Conservation (phyloP, 1,140 invertebrate species). For the Ceratina calcarata region DNA sequence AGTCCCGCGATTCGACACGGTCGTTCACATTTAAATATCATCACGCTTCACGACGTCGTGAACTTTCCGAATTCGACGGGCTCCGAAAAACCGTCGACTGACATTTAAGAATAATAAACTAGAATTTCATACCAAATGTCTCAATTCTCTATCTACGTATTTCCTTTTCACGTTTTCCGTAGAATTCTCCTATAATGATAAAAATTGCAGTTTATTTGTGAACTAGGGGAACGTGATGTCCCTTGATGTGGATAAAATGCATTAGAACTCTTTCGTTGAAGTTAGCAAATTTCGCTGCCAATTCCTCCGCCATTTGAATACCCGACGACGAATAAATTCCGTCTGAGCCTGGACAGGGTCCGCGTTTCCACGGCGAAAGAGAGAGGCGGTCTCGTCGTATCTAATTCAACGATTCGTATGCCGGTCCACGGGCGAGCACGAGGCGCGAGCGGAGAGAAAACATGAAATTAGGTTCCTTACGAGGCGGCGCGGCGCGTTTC, state of each 20-base stretch:
- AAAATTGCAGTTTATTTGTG: too few relatives aligned
- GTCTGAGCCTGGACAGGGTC: background rate
- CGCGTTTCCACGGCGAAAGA: background rate
- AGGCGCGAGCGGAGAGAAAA: constrained; percentile 38
- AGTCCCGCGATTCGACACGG: constrained; percentile 42
- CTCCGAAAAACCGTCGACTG: constrained; percentile 1
- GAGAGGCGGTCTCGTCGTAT: background rate
- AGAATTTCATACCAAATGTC: too few relatives aligned
- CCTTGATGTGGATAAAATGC: too few relatives aligned
- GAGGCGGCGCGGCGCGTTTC: constrained; percentile 40
- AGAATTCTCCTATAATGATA: too few relatives aligned
- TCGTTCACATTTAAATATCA: constrained; percentile 71
- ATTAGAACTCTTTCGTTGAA: background rate
- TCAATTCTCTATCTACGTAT: too few relatives aligned
- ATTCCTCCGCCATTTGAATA: constrained; percentile 4
- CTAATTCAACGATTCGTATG: constrained; percentile 41
- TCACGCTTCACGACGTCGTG: constrained; percentile 36
- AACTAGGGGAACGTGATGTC: too few relatives aligned
- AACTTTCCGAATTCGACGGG: constrained; percentile 27
- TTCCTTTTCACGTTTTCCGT: too few relatives aligned
- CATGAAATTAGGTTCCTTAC: constrained; percentile 59
- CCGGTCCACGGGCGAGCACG: constrained; percentile 11
- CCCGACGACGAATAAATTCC: constrained; percentile 9
- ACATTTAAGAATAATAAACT: constrained; percentile 6
- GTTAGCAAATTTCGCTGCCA: background rate